phyloP scores from a whole-genome alignment of 2,888 invertebrate species.

The Cerastis leucographa region DNA sequence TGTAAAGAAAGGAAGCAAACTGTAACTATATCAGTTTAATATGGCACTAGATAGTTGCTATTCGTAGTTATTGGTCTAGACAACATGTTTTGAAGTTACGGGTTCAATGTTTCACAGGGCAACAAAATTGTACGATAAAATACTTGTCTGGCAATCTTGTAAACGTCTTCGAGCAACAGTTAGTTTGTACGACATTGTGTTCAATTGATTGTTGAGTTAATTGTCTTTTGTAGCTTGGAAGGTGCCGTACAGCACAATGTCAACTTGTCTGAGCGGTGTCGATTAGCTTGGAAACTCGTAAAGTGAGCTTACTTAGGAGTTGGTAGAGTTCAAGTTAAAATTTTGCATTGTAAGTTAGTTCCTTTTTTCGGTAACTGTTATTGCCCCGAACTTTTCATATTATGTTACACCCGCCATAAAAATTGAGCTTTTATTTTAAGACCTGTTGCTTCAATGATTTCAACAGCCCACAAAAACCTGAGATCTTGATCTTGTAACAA shows the following conservation, averaged over 20 bases:
- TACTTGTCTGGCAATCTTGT: constrained; percentile 15
- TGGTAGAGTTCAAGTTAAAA: not conserved
- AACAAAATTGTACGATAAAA: constrained; percentile 14
- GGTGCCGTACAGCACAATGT: constrained; percentile 23
- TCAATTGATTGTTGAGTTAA: constrained; percentile 44
- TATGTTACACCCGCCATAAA: no score
- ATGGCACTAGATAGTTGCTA: constrained; percentile 2
- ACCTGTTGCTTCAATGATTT: not conserved
- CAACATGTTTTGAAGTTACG: constrained; percentile 19
- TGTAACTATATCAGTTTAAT: not conserved
- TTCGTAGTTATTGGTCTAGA: constrained; percentile 10
- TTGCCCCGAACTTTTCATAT: not conserved
- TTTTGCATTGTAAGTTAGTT: not conserved
- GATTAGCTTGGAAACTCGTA: constrained; percentile 4
- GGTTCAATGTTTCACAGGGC: constrained; percentile 24
- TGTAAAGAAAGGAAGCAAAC: constrained; percentile 5
- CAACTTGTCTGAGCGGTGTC: not conserved
- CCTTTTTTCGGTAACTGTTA: not conserved
- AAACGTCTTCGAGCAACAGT: constrained; percentile 30
- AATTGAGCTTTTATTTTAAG: not conserved
- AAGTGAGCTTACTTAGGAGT: constrained; percentile 7
- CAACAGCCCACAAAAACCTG: not conserved
- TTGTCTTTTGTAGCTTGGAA: constrained; percentile 31
- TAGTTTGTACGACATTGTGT: constrained; percentile 43
- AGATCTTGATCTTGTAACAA: not conserved